Evolutionary conservation across 2,113 vertebrate species (phyloP).

Genomic region (Tetraodon nigroviridis): DNA sequence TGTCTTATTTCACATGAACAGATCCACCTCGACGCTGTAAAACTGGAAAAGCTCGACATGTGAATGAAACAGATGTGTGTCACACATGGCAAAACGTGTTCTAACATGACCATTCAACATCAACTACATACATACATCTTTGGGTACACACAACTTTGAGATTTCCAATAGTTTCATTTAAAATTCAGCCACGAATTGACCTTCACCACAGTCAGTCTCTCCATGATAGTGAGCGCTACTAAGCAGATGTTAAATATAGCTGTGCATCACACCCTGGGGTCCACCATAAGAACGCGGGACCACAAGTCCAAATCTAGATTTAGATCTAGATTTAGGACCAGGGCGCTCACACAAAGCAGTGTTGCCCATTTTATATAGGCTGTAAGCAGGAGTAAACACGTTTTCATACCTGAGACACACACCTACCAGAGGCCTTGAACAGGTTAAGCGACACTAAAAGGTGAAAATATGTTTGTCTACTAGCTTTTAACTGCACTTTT

Average conservation of each 20-base stretch:
- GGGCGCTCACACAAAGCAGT: constrained; percentile 1
- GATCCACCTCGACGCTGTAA: background rate
- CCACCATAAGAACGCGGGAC: constrained; percentile 20
- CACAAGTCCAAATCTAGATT: constrained; percentile 16
- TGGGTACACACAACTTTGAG: too few species aligned
- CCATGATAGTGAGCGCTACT: background rate
- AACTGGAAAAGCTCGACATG: too few species aligned
- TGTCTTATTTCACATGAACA: constrained; percentile 14
- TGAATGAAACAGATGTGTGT: background rate
- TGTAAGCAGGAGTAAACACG: background rate
- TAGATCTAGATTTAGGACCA: constrained; percentile 31
- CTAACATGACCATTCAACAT: background rate
- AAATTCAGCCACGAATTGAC: background rate
- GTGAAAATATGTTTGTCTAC: background rate
- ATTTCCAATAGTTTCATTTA: background rate
- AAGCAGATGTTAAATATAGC: constrained; percentile 17
- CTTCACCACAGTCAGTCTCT: background rate
- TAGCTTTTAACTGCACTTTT: too few species aligned
- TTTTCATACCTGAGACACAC: background rate
- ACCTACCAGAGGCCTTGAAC: background rate
- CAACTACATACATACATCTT: background rate
- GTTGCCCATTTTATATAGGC: background rate
- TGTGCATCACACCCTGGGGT: background rate
- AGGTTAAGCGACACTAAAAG: background rate
- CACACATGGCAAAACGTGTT: background rate